Evolutionary conservation across 2,797 vertebrate species (phyloP).

Genomic region (Antrozous pallidus): DNA sequence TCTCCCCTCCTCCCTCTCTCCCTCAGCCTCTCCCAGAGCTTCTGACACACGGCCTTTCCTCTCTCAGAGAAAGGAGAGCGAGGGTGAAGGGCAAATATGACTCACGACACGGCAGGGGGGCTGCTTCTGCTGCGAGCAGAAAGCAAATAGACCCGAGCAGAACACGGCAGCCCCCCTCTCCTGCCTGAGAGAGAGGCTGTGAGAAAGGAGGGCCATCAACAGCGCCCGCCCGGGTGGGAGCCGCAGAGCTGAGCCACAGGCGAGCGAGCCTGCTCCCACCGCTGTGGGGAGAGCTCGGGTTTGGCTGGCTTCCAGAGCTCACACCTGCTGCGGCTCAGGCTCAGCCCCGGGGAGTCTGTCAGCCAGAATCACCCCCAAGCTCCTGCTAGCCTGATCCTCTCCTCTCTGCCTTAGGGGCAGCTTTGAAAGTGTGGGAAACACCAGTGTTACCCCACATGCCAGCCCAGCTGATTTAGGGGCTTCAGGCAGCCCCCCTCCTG

Average conservation of each 20-base stretch:
- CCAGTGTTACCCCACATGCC: rapidly evolving
- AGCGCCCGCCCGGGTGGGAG: not conserved
- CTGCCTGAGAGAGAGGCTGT: not conserved
- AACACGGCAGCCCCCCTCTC: not conserved
- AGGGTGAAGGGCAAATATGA: not conserved
- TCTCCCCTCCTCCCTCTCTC: not conserved
- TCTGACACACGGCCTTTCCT: not conserved
- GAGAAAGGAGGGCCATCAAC: not conserved
- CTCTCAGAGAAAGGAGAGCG: not conserved
- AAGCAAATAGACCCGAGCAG: not conserved
- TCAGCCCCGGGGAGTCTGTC: not conserved
- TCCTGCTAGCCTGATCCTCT: not conserved
- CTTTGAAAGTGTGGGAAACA: not conserved
- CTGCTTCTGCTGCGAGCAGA: not conserved
- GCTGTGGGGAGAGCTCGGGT: not conserved
- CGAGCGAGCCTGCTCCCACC: not conserved
- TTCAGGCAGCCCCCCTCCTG: not conserved
- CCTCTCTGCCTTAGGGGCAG: not conserved
- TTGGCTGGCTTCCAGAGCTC: not conserved
- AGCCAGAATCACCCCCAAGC: not conserved
- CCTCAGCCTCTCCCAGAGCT: not conserved
- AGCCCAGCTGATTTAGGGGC: not conserved
- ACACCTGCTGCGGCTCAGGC: not conserved
- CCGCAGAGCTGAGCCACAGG: slow-evolving; percentile 25
- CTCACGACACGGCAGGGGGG: not conserved